Base-by-base conservation (phyloP, 2,888 invertebrate genomes). In the Netelia melanura region DNA sequence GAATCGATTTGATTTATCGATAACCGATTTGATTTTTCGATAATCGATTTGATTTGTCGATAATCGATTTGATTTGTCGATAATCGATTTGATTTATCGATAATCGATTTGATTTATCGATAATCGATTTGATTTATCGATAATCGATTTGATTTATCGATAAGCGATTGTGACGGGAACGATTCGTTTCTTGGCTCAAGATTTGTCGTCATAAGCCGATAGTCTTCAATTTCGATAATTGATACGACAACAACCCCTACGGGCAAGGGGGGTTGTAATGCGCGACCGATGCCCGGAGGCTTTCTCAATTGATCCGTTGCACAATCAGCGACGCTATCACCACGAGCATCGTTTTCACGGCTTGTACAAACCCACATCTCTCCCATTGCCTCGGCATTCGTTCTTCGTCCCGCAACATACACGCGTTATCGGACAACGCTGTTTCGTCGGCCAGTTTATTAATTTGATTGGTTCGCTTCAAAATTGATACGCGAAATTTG, bases 211-310 rank as follows among this genome's bases (percentile, higher is more conserved):
- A 23, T 48, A 72, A 61, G 58, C 68, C 75, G 21, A 90, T 91
- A 93, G 92, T 92, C 92, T 91, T 90, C 93, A 93, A 93, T 93
- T 93, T 92, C 89, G 90, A 84, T 90, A 90, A 92, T 91, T 91
- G 92, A 89, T 89, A 89, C 87, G 92, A 91, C 90, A 10, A 30
- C 68, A 89, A 90, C 91, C 90, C 88, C 88, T 89, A 6, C 6
- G 6, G 89, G 90, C 89, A 90, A 86, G 88, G 38, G 85, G 88
- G 87, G 56, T 89, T 89, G 90, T 91, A 90, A 88, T 89, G 88
- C 89, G 88, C 75, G 77, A 67, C 21, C 56, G 61, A 56, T 67
- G 65, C 72, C 72, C 56, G 74, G 43, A 67, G 62, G 71, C 64
- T 65, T 80, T 74, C 75, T 79, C 70, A 70, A 80, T 78, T 77